Conservation (phyloP, 2,797 vertebrate genomes). For the Chiropotes sagulatus region DNA sequence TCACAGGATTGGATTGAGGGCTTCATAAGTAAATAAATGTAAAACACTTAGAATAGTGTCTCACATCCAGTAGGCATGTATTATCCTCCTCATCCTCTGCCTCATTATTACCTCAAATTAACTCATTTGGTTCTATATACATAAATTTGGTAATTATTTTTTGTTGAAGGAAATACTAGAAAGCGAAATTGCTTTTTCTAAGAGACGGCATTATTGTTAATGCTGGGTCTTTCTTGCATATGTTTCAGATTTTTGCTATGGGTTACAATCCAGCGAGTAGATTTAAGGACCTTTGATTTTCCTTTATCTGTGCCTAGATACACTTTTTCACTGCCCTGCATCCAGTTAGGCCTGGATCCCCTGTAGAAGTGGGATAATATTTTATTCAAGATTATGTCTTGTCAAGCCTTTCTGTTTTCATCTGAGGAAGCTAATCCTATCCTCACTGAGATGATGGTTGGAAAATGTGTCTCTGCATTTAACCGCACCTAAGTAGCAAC, state of each 20-base stretch:
- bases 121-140: not conserved
- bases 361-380: not conserved
- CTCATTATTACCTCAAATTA: not conserved
- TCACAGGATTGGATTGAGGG: not conserved
- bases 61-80: not conserved
- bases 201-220: not conserved
- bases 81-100: not conserved
- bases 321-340: not conserved
- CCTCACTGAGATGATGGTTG: not conserved
- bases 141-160: not conserved
- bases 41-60: not conserved
- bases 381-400: not conserved
- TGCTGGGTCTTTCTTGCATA: not conserved
- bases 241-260: not conserved
- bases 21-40: not conserved
- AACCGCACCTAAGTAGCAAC: not conserved
- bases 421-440: not conserved
- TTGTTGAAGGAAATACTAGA: not conserved
- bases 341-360: not conserved
- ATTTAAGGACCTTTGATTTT: not conserved
- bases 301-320: not conserved
- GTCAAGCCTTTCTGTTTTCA: slow-evolving; percentile 30
- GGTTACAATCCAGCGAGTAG: not conserved
- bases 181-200: not conserved
- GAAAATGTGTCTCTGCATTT: slow-evolving; percentile 34